These are phyloP conservation scores for Drosophila malerkotliana DNA, from an alignment of 1,140 invertebrate genomes.

Conservation along the genomic window DNA sequence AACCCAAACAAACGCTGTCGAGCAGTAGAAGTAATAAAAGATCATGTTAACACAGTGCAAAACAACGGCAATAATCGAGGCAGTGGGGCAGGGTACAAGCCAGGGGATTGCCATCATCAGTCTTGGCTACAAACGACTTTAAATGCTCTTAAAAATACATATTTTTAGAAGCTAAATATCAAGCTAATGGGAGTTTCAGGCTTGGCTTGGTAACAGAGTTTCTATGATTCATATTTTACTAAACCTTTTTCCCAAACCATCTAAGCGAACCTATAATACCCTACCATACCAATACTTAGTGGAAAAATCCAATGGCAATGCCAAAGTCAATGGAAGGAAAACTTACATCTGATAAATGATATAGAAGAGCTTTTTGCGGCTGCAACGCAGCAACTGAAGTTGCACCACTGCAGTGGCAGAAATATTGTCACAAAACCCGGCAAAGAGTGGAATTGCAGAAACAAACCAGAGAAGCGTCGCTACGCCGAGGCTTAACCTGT, in stretches of 20 bases:
- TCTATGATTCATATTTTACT: too few relatives aligned
- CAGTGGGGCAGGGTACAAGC: slow-evolving; percentile 13
- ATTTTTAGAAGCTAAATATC: background rate
- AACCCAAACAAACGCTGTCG: slow-evolving; percentile 18
- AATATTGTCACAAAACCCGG: slow-evolving; percentile 64
- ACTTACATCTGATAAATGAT: slow-evolving; percentile 82
- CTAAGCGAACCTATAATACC: background rate
- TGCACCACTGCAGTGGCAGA: slow-evolving; percentile 26
- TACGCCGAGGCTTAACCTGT: slow-evolving; percentile 47
- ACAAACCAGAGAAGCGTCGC: slow-evolving; percentile 5
- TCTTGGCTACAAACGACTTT: too few relatives aligned
- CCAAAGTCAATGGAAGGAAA: slow-evolving; percentile 59
- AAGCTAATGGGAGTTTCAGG: background rate
- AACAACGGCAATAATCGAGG: slow-evolving; percentile 45
- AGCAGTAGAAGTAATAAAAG: slow-evolving; percentile 71
- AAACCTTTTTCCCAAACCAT: background rate
- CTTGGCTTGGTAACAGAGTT: too few relatives aligned
- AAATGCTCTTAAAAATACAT: slow-evolving; percentile 7
- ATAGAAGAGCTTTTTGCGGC: slow-evolving; percentile 60
- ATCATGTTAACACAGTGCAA: slow-evolving; percentile 75
- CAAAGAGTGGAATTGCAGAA: slow-evolving; percentile 2
- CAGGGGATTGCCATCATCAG: slow-evolving; percentile 13
- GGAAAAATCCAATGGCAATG: slow-evolving; percentile 54
- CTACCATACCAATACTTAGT: background rate
- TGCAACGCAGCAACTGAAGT: slow-evolving; percentile 27